Percentiles rank a stretch among this genome's conserved stretches.
Evolutionary conservation across 2,888 invertebrate species (phyloP).

Genomic region (Arge pagana): DNA sequence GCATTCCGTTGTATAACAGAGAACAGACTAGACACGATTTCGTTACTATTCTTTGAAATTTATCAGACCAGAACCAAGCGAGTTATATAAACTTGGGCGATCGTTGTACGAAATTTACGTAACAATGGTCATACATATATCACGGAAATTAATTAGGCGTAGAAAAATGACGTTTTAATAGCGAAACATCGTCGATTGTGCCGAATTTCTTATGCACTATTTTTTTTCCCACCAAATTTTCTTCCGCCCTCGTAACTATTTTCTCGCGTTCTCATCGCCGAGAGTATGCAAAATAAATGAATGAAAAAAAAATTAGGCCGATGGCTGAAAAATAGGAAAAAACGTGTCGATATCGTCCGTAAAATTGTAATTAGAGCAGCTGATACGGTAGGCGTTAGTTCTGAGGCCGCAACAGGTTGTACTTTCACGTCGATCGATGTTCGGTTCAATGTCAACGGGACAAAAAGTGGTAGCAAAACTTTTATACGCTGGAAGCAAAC

Average conservation of each 20-base stretch:
- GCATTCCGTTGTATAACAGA: too few relatives aligned
- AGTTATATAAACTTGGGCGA: too few relatives aligned
- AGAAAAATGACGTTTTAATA: too few relatives aligned
- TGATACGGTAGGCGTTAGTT: too few relatives aligned
- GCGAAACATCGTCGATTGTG: too few relatives aligned
- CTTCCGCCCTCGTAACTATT: too few relatives aligned
- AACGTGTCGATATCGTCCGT: background rate
- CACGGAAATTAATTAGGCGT: too few relatives aligned
- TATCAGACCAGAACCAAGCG: conserved; percentile 11
- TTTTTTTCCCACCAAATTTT: too few relatives aligned
- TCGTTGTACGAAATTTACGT: too few relatives aligned
- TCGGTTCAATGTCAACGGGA: conserved; percentile 12
- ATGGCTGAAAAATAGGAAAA: background rate
- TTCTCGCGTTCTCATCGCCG: too few relatives aligned
- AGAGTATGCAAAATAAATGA: background rate
- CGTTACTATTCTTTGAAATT: background rate
- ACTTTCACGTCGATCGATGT: conserved; percentile 17
- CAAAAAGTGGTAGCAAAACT: conserved; percentile 15
- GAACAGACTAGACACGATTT: background rate
- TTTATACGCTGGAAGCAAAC: background rate
- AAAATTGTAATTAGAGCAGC: conserved; percentile 14
- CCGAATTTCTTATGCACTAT: too few relatives aligned
- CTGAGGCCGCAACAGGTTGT: conserved; percentile 5
- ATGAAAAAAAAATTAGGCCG: background rate
- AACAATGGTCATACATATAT: background rate